Conservation (phyloP, 2,888 invertebrate species). For the Perizoma affinitatum region DNA sequence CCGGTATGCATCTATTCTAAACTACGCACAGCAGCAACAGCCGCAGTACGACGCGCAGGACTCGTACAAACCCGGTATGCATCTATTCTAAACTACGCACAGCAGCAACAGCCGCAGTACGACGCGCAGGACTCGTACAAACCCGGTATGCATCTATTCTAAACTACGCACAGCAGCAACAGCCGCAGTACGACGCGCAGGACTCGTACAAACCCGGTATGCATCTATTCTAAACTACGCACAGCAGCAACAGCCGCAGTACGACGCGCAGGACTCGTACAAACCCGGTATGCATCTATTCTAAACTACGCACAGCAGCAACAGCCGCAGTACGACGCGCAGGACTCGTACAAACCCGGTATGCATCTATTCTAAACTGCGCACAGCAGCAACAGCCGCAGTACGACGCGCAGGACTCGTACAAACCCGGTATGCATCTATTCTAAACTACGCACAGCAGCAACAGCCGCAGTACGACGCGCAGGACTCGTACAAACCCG, state of each 20-base stretch:
- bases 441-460: too few species aligned
- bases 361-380: too few species aligned
- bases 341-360: too few species aligned
- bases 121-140: slow-evolving; percentile 76
- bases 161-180: slow-evolving; percentile 67
- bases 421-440: too few species aligned
- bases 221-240: slow-evolving; percentile 60
- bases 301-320: too few species aligned
- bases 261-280: slow-evolving; percentile 75
- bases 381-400: too few species aligned
- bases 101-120: slow-evolving; percentile 70
- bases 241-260: slow-evolving; percentile 69
- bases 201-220: slow-evolving; percentile 73
- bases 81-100: slow-evolving; percentile 64
- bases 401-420: too few species aligned
- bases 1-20: slow-evolving; percentile 59
- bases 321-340: too few species aligned
- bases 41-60: slow-evolving; percentile 76
- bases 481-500: too few species aligned
- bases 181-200: slow-evolving; percentile 73
- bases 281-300: slow-evolving; percentile 65
- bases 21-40: slow-evolving; percentile 67
- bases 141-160: slow-evolving; percentile 59
- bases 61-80: slow-evolving; percentile 68
- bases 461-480: too few species aligned